Percentiles rank a stretch among this genome's conserved stretches.
Conservation (phyloP, 2,888 invertebrate genomes). For the Campoletis raptor region DNA sequence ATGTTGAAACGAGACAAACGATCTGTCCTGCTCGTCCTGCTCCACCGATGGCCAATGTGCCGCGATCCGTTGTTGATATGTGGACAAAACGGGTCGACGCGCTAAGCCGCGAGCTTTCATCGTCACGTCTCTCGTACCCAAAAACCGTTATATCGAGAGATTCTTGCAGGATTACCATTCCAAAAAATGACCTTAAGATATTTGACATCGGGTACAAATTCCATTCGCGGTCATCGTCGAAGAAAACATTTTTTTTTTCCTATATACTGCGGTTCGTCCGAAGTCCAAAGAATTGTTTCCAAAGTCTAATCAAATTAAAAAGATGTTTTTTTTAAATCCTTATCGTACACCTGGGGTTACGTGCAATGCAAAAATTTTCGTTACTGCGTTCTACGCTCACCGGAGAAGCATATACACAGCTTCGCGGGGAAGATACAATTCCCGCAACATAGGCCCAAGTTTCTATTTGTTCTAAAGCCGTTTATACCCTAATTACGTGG, state of each 20-base stretch:
- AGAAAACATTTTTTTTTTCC: background rate
- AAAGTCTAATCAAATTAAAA: background rate
- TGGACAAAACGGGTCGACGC: slow-evolving; percentile 82
- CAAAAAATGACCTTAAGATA: slow-evolving; percentile 22
- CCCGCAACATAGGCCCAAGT: too few species aligned
- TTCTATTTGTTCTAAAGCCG: too few species aligned
- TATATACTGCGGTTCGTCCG: background rate
- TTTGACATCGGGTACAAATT: background rate
- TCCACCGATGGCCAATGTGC: slow-evolving; percentile 64
- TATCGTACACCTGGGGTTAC: too few species aligned
- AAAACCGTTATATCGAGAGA: slow-evolving; percentile 42
- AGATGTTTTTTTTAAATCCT: background rate
- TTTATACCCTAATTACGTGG: too few species aligned
- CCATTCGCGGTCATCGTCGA: background rate
- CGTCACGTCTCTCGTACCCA: slow-evolving; percentile 79
- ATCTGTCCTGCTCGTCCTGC: slow-evolving; percentile 60
- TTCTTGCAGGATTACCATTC: slow-evolving; percentile 15
- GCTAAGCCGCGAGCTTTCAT: slow-evolving; percentile 81
- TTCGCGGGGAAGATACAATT: too few species aligned
- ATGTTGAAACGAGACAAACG: slow-evolving; percentile 58
- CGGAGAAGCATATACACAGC: too few species aligned
- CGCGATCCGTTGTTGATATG: slow-evolving; percentile 74
- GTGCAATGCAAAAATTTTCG: too few species aligned
- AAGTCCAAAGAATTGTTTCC: background rate
- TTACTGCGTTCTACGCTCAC: too few species aligned